Evolutionary conservation across 2,797 vertebrate genomes (phyloP), one percentile per base, ranked within the genome.

Genomic region (Acipenser oxyrinchus): DNA sequence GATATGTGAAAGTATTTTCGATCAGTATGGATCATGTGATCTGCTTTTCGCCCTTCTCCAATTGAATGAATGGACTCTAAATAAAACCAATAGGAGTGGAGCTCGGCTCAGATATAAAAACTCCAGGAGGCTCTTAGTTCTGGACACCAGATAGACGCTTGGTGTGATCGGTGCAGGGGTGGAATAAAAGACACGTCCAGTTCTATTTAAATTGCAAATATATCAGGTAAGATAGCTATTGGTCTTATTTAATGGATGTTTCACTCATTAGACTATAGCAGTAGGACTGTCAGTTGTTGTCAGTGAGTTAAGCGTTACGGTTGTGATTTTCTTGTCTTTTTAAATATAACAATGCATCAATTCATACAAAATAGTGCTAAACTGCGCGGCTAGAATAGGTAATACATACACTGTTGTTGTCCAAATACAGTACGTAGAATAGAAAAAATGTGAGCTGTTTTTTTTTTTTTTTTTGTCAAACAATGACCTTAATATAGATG

Each of bases 51-150:
- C 60, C 70, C 68, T 62, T 12, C 5, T 72, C 81, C 92, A 93
- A 91, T 94, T 70, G 83, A 91, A 92, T 92, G 91, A 95, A 94
- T 94, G 89, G 92, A 87, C 79, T 87, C 79, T 84, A 89, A 87
- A 88, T 90, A 87, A 58, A 70, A 74, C 95, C 95, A 97, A 96
- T 96, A 72, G 80, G 79, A 68, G 67, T 55, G 15, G 10, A 71
- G 72, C 48, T 62, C 52, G 2, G 8, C 57, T 4, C 2, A 62
- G 87, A 81, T 93, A 95, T 91, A 93, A 79, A 53, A 70, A 37
- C 37, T 4, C 53, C 68, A 57, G 64, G 75, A 59, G 2, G 58
- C 53, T 3, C 50, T 6, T 59, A 0, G 15, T 0, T 1, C 0
- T 0, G 50, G 63, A 83, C 78, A 85, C 51, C 77, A 79, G 61